Evolutionary conservation across 1,140 invertebrate species (phyloP).

Genomic region (Temnothorax longispinosus): DNA sequence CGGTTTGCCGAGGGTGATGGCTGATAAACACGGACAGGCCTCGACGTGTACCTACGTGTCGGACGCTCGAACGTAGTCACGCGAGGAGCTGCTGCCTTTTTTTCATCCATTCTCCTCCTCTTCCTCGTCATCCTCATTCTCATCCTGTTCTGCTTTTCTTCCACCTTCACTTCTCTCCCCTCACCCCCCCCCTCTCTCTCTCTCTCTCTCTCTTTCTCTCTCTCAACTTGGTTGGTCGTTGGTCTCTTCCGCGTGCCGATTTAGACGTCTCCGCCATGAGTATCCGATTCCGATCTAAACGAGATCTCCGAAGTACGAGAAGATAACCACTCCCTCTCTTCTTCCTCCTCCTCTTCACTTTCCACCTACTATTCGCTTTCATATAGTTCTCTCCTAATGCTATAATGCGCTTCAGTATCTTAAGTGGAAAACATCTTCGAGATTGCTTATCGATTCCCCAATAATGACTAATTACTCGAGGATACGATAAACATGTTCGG

Average conservation of each 20-base stretch:
- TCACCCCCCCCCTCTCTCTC: background rate
- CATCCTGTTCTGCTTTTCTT: conserved; percentile 34
- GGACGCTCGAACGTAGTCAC: conserved; percentile 71
- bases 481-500: background rate
- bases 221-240: conserved; percentile 56
- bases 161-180: background rate
- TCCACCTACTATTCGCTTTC: conserved; percentile 41
- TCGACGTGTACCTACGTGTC: conserved; percentile 71
- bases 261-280: conserved; percentile 69
- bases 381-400: conserved; percentile 8
- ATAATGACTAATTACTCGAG: conserved; percentile 16
- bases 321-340: conserved; percentile 46
- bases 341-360: background rate
- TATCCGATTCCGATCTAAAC: conserved; percentile 70
- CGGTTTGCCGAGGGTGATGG: conserved; percentile 70
- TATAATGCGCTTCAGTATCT: background rate
- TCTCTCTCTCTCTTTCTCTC: background rate
- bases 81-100: conserved; percentile 65
- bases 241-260: conserved; percentile 74
- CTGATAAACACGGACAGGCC: conserved; percentile 75
- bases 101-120: conserved; percentile 22
- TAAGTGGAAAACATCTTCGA: background rate
- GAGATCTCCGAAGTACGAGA: conserved; percentile 63
- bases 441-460: conserved; percentile 17
- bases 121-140: conserved; percentile 7